Percentiles rank a stretch among this genome's conserved stretches.
Evolutionary conservation across 2,888 invertebrate genomes (phyloP).

Genomic region (Andrena haemorrhoa): DNA sequence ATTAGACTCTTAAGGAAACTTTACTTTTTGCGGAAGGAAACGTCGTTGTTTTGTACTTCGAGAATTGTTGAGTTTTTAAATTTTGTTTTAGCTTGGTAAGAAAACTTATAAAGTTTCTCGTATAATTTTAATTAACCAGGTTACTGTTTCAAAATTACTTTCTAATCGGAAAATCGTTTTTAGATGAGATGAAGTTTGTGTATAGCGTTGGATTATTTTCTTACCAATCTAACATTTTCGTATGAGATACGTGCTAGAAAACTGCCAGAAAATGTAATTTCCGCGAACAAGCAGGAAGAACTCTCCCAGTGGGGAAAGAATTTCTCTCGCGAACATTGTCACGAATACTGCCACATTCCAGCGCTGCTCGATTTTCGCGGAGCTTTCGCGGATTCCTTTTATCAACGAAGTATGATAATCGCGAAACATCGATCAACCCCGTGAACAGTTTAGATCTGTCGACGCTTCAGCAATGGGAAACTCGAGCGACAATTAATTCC

Average conservation of each 20-base stretch:
- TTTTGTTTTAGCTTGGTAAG: not conserved
- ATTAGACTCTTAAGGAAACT: not conserved
- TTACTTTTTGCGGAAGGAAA: not conserved
- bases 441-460: not conserved
- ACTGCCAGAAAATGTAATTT: not conserved
- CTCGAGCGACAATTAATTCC: conserved; percentile 28
- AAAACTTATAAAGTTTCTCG: not conserved
- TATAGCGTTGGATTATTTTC: not conserved
- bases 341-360: conserved; percentile 18
- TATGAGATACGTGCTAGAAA: not conserved
- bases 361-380: conserved; percentile 7
- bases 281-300: not conserved
- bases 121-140: no score
- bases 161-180: no score
- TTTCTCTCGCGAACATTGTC: conserved; percentile 30
- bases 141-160: no score
- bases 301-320: conserved; percentile 1
- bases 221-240: not conserved
- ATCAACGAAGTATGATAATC: conserved; percentile 34
- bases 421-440: conserved; percentile 27
- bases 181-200: no score
- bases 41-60: not conserved
- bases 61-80: not conserved
- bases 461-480: conserved; percentile 41
- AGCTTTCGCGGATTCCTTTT: conserved; percentile 5